Evolutionary conservation across 2,888 invertebrate species (phyloP).

Genomic region (Cheilosia impressa): DNA sequence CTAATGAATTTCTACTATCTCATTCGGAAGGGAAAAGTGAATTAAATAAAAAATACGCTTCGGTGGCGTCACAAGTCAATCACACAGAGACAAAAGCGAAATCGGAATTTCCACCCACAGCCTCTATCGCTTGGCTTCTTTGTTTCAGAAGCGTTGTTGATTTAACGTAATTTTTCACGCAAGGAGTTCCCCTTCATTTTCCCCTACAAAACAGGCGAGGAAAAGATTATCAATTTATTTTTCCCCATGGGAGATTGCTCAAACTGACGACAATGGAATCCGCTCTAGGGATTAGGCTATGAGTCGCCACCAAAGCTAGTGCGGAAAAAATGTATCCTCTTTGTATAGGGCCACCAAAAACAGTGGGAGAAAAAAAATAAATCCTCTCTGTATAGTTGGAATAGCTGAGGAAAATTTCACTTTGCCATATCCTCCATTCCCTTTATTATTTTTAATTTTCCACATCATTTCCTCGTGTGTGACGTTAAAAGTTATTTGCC

Average conservation of each 20-base stretch:
- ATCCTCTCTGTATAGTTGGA: not conserved
- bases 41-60: conserved; percentile 29
- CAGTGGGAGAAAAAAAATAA: too few species aligned
- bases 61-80: not conserved
- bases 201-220: not conserved
- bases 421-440: not conserved
- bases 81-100: not conserved
- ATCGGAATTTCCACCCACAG: not conserved
- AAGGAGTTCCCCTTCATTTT: conserved; percentile 17
- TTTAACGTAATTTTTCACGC: conserved; percentile 19
- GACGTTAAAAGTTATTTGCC: conserved; percentile 33
- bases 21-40: conserved; percentile 26
- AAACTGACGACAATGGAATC: conserved; percentile 11
- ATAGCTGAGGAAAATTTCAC: not conserved
- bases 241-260: conserved; percentile 37
- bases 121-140: not conserved
- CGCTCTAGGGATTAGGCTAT: conserved; percentile 8
- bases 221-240: conserved; percentile 54
- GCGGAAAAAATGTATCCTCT: too few species aligned
- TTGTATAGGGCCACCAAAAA: too few species aligned
- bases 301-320: conserved; percentile 17
- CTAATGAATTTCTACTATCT: conserved; percentile 38
- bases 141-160: conserved; percentile 7
- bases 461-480: conserved; percentile 48
- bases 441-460: conserved; percentile 53